Base-by-base conservation (phyloP, 2,888 invertebrate genomes). In the Hypsopygia costalis region DNA sequence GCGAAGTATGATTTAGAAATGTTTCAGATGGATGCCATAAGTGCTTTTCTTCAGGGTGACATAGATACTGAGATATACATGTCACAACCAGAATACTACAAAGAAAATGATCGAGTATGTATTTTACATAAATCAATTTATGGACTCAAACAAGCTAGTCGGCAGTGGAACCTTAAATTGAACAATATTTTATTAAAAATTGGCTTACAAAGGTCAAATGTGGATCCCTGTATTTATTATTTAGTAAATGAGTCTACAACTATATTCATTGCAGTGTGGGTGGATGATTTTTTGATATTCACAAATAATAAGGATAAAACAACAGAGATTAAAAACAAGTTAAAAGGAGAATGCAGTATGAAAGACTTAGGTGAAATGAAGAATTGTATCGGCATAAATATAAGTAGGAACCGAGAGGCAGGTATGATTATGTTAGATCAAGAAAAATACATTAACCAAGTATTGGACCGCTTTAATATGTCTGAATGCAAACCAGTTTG, bases 11-110 rank as follows among this genome's bases (percentile, higher is more conserved):
- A 40, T 0, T 6, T 55, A 3, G 36, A 51, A 11, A 55, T 54
- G 7, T 5, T 25, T 35, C 54, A 54, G 20, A 49, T 55, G 51
- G 55, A 54, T 49, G 56, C 49, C 0, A 34, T 55, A 30, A 40
- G 20, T 36, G 54, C 55, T 1, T 58, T 58, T 36, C 48, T 61
- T 11, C 53, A 53, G 16, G 58, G 54, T 9, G 40, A 56, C 5
- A 52, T 56, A 20, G 53, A 57, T 7, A 43, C 11, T 1, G 57
- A 58, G 1, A 55, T 58, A 1, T 58, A 54, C 9, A 58, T 58
- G 52, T 9, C 6, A 36, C 55, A 59, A 21, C 54, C 55, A 36
- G 47, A 46, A 29, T 27, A 21, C 1, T 43, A 31, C 1, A 33
- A 41, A 33, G 35, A 44, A 12, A 9, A 38, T 1, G 5, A 7